A percentile compares a stretch with the other conserved stretches of the same genome.
These are phyloP conservation scores for Alviniconcha marisindica DNA, from an alignment of 1,140 invertebrate species.

Conservation along the genomic window DNA sequence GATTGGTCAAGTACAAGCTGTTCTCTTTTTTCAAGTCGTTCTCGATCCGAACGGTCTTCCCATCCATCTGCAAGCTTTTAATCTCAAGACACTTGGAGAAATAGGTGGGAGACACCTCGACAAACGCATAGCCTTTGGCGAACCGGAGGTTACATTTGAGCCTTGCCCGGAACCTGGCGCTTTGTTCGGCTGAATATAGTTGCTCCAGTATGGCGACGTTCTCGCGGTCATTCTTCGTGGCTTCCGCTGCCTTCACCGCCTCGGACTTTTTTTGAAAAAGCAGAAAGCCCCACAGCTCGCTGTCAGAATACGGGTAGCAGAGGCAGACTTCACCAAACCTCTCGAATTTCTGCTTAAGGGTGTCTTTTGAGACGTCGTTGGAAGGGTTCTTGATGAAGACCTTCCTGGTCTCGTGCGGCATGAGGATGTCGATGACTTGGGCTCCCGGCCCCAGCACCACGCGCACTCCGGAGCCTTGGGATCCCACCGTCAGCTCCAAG, in stretches of 20 bases:
- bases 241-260: slow-evolving; percentile 51
- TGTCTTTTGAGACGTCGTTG: slow-evolving; percentile 30
- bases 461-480: slow-evolving; percentile 14
- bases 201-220: slow-evolving; percentile 27
- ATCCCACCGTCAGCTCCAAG: slow-evolving; percentile 26
- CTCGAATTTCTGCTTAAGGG: slow-evolving; percentile 39
- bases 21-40: not conserved
- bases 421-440: slow-evolving; percentile 37
- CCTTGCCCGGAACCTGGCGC: slow-evolving; percentile 48
- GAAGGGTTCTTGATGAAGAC: slow-evolving; percentile 29
- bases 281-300: slow-evolving; percentile 54
- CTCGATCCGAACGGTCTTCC: not conserved
- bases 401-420: slow-evolving; percentile 46
- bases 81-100: not conserved
- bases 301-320: slow-evolving; percentile 14
- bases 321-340: slow-evolving; percentile 42
- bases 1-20: not conserved
- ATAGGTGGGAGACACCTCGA: slow-evolving; percentile 23
- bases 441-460: slow-evolving; percentile 44
- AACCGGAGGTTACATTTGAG: slow-evolving; percentile 56
- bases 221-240: slow-evolving; percentile 25
- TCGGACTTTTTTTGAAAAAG: slow-evolving; percentile 48
- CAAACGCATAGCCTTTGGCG: slow-evolving; percentile 54
- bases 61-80: not conserved
- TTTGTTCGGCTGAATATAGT: slow-evolving; percentile 3